A percentile compares a stretch with the other conserved stretches of the same genome.
Conservation (phyloP, 2,113 vertebrate species). For the Bubalus kerabau region DNA sequence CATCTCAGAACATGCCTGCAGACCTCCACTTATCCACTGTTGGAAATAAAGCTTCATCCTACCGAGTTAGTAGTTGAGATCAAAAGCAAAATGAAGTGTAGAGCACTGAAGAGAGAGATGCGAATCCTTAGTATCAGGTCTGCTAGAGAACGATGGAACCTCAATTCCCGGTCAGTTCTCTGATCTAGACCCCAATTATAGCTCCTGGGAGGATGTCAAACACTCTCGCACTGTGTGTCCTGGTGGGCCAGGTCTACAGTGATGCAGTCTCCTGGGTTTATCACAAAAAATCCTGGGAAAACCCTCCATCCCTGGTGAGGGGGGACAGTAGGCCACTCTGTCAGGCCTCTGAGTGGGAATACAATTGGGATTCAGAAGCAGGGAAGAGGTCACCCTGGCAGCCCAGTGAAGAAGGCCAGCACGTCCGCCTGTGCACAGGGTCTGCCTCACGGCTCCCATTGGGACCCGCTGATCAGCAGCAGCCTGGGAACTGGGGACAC, state of each 20-base stretch:
- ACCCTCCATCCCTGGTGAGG: not conserved
- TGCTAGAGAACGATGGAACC: not conserved
- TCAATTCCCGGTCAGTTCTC: not conserved
- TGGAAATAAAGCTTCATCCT: not conserved
- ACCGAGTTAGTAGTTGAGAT: not conserved
- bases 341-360: not conserved
- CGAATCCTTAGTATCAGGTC: not conserved
- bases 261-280: not conserved
- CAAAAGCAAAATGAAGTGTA: not conserved
- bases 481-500: conserved; percentile 13
- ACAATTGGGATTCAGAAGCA: conserved; percentile 14
- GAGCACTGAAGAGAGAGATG: not conserved
- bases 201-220: not conserved
- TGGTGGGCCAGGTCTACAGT: not conserved
- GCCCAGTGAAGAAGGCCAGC: not conserved
- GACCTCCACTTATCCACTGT: not conserved
- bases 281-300: not conserved
- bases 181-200: not conserved
- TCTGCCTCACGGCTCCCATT: not conserved
- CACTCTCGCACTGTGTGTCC: not conserved
- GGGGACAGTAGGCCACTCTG: not conserved
- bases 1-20: not conserved
- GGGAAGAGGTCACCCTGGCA: not conserved
- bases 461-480: not conserved
- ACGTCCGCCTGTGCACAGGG: not conserved